A percentile compares a stretch with the other conserved stretches of the same genome.
phyloP scores from a whole-genome alignment of 2,888 invertebrate species.

The Eubasilissa splendida region DNA sequence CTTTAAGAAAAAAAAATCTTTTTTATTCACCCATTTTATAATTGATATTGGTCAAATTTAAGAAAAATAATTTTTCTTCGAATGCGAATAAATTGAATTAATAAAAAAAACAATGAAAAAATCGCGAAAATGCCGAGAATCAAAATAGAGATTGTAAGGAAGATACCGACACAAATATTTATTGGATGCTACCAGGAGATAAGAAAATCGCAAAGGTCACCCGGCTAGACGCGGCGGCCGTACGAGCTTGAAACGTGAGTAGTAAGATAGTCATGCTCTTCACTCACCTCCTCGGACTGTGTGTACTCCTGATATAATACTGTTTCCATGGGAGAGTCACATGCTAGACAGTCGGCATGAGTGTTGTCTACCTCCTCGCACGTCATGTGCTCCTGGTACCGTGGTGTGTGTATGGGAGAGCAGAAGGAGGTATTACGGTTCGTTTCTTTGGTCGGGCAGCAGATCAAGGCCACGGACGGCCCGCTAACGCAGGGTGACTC shows the following conservation, averaged over 20 bases:
- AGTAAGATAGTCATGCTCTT: conserved; percentile 8
- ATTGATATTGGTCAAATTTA: too few relatives aligned
- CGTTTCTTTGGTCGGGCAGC: conserved; percentile 47
- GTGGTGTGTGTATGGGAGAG: conserved; percentile 17
- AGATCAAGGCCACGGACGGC: conserved; percentile 49
- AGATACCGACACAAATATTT: conserved; percentile 31
- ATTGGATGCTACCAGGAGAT: conserved; percentile 40
- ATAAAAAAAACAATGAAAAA: neutral
- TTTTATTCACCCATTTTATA: too few relatives aligned
- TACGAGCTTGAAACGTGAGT: conserved; percentile 11
- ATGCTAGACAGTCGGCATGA: conserved; percentile 22
- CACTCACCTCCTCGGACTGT: conserved; percentile 19
- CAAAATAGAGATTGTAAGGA: neutral
- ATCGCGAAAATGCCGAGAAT: neutral
- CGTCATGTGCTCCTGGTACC: conserved; percentile 33
- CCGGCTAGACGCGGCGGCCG: conserved; percentile 33
- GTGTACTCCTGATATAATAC: conserved; percentile 26
- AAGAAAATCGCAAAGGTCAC: conserved; percentile 41
- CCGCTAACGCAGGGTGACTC: conserved; percentile 23
- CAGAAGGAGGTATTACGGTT: conserved; percentile 43
- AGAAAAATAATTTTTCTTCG: too few relatives aligned
- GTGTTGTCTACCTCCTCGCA: conserved; percentile 10
- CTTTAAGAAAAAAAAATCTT: too few relatives aligned
- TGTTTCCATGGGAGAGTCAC: conserved; percentile 14
- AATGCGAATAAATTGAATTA: too few relatives aligned